These are phyloP conservation scores for Ivindomyrus marchei DNA, from an alignment of 2,113 vertebrate species.

Conservation along the genomic window DNA sequence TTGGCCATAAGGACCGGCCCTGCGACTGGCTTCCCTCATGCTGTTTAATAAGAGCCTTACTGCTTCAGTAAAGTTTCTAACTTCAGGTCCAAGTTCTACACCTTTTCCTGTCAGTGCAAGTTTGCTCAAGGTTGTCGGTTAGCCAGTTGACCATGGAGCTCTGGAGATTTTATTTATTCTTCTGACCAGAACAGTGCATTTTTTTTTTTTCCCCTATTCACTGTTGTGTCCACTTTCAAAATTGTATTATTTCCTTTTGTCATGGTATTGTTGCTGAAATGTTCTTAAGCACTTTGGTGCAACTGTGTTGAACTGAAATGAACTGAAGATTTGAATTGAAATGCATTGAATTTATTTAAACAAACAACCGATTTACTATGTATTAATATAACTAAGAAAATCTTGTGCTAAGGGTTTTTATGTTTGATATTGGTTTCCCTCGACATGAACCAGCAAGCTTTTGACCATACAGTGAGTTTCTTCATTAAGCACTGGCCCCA, in stretches of 20 bases:
- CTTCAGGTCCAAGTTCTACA: background rate
- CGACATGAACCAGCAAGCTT: background rate
- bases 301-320: background rate
- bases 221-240: background rate
- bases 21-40: background rate
- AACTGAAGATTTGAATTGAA: background rate
- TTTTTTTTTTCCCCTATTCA: background rate
- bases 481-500: background rate
- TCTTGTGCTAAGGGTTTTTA: background rate
- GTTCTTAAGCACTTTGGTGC: background rate
- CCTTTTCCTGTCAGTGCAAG: background rate
- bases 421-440: background rate
- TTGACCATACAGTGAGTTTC: background rate
- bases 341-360: background rate
- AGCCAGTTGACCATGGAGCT: background rate
- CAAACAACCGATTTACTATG: background rate
- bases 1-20: background rate
- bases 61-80: background rate
- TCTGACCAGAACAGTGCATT: background rate
- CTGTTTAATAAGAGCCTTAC: background rate
- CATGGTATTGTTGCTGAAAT: background rate
- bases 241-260: background rate
- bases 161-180: background rate
- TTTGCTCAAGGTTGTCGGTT: background rate
- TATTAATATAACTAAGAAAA: background rate